Evolutionary conservation across 2,888 invertebrate species (phyloP), one percentile per base, ranked within the genome.

Genomic region (Elegia similella): DNA sequence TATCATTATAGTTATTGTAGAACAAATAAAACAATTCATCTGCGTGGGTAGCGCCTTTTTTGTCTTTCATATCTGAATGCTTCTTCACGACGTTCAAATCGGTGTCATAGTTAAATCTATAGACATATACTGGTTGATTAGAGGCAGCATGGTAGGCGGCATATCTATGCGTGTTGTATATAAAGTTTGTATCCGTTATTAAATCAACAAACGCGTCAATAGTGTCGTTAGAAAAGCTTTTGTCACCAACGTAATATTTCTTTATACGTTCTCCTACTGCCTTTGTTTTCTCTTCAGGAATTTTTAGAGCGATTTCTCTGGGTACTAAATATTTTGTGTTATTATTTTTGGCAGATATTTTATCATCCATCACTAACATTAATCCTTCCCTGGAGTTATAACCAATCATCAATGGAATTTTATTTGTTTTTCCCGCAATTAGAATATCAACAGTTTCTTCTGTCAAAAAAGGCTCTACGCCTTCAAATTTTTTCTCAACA

Each of bases 351-450:
- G 69, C 58, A 8, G 69, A 63, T 3, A 66, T 17, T 53, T 70
- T 75, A 52, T 68, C 72, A 38, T 57, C 58, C 0, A 50, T 48
- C 1, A 67, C 42, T 32, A 69, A 54, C 5, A 73, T 13, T 2
- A 78, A 12, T 1, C 76, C 90, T 69, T 90, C 90, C 53, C 78
- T 74, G 23, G 66, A 71, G 43, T 78, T 85, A 6, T 65, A 58
- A 0, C 89, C 89, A 17, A 87, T 70, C 6, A 90, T 84, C 64
- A 84, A 64, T 0, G 90, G 90, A 1, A 89, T 81, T 70, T 84
- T 85, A 42, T 81, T 79, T 32, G 77, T 84, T 8, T 76, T 68
- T 1, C 87, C 86, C 62, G 67, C 75, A 1, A 62, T 59, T 0
- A 88, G 61, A 3, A 80, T 59, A 42, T 82, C 75, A 46, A 74